These are phyloP conservation scores for Diplazon laetatorius DNA, from an alignment of 2,888 invertebrate genomes.

Conservation along the genomic window DNA sequence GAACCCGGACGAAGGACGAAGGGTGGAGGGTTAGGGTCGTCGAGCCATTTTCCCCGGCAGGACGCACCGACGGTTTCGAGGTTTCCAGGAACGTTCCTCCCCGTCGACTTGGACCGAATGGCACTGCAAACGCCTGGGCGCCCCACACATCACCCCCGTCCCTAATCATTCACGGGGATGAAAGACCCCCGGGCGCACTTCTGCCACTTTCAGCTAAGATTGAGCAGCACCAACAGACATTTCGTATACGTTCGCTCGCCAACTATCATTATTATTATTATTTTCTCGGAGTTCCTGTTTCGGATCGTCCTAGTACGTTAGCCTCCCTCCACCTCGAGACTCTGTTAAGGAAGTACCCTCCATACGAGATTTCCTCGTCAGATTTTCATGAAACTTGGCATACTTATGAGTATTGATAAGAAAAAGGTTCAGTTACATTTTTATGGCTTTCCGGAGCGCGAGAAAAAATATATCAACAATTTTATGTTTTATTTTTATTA, in stretches of 20 bases:
- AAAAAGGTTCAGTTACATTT: no score
- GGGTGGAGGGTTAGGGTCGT: background rate
- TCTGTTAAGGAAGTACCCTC: no score
- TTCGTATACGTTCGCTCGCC: conserved; percentile 49
- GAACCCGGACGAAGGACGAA: background rate
- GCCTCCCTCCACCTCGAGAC: no score
- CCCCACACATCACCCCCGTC: background rate
- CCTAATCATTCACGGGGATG: conserved; percentile 31
- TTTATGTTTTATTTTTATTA: no score
- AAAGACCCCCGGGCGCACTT: conserved; percentile 26
- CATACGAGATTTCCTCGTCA: no score
- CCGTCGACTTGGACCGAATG: conserved; percentile 51
- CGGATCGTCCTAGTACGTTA: no score
- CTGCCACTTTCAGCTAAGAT: conserved; percentile 5
- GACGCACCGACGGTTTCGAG: background rate
- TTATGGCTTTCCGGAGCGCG: no score
- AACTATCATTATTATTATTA: no score
- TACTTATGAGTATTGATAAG: no score
- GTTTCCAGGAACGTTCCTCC: conserved; percentile 44
- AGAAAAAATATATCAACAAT: no score
- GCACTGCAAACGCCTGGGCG: conserved; percentile 37
- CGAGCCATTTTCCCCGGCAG: conserved; percentile 27
- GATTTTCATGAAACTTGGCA: no score
- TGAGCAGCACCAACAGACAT: conserved; percentile 42
- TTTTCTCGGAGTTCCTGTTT: no score